These are phyloP conservation scores for Eulemur coronatus DNA, from an alignment of 2,797 vertebrate genomes.

Conservation along the genomic window DNA sequence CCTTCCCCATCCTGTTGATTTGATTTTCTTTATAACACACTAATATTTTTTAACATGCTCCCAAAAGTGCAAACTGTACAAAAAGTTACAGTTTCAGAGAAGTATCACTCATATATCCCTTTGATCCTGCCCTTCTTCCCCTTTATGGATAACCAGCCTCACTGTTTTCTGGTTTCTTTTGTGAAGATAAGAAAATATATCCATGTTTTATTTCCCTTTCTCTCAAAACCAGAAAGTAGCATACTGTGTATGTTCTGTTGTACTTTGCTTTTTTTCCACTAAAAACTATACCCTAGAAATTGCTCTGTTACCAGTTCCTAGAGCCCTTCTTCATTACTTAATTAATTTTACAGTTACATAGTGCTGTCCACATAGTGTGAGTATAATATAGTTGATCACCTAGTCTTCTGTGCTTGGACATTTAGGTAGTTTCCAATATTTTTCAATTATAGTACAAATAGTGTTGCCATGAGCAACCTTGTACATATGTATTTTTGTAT, in stretches of 20 bases:
- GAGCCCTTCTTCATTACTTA: background rate
- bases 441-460: background rate
- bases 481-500: background rate
- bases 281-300: background rate
- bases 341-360: background rate
- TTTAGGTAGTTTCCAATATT: background rate
- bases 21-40: background rate
- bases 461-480: background rate
- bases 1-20: background rate
- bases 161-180: background rate
- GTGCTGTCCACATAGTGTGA: background rate
- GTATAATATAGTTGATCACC: background rate
- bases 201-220: background rate
- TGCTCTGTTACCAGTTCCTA: background rate
- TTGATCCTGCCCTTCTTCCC: background rate
- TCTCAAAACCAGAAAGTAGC: background rate
- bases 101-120: background rate
- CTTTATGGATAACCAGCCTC: background rate
- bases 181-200: background rate
- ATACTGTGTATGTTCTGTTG: background rate
- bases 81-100: background rate
- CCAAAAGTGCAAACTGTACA: background rate
- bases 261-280: background rate
- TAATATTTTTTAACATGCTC: background rate
- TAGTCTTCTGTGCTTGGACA: background rate